Evolutionary conservation across 2,888 invertebrate species (phyloP).

Genomic region (Phortica magna): DNA sequence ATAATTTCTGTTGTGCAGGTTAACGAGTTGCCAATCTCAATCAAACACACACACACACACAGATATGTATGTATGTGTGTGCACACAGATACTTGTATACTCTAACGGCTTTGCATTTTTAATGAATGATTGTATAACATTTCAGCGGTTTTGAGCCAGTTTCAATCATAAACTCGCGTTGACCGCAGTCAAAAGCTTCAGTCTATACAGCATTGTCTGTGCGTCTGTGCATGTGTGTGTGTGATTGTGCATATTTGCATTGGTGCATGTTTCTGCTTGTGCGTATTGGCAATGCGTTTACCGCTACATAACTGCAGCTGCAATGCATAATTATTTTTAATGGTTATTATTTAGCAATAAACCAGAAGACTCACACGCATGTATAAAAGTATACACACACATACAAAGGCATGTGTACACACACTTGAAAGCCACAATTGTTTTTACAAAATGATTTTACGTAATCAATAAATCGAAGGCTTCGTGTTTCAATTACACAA

Average conservation of each 20-base stretch:
- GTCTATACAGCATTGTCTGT: constrained; percentile 35
- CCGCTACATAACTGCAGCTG: background rate
- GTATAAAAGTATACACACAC: background rate
- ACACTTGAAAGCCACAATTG: background rate
- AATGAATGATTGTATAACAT: constrained; percentile 69
- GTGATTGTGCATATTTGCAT: constrained; percentile 40
- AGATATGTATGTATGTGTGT: background rate
- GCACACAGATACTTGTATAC: background rate
- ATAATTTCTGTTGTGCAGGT: background rate
- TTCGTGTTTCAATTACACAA: background rate
- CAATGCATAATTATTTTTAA: constrained; percentile 19
- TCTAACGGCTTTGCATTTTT: constrained; percentile 48
- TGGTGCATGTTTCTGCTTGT: background rate
- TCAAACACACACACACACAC: constrained; percentile 3
- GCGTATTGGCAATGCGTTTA: background rate
- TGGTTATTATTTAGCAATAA: constrained; percentile 21
- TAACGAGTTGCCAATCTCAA: background rate
- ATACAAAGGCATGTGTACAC: background rate
- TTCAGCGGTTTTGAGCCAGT: constrained; percentile 52
- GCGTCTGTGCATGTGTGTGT: constrained; percentile 50
- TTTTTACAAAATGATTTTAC: background rate
- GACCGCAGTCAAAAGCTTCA: constrained; percentile 37
- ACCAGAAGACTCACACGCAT: background rate
- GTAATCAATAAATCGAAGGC: background rate
- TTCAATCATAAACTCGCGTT: constrained; percentile 19